phyloP scores from a whole-genome alignment of 2,888 invertebrate species.

The Bhutanitis thaidina region DNA sequence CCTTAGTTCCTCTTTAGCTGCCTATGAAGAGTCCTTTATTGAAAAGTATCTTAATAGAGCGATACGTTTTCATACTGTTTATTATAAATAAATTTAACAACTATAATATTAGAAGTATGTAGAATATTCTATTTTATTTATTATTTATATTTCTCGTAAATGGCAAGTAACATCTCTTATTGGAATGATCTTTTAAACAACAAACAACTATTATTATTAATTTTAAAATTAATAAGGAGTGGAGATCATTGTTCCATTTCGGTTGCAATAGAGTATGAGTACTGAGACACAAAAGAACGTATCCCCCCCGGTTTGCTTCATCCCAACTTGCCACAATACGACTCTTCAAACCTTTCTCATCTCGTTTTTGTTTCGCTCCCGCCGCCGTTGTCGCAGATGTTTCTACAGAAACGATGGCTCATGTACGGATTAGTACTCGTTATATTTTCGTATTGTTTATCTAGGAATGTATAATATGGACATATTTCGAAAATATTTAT shows the following conservation, averaged over 20 bases:
- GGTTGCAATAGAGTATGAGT: constrained; percentile 22
- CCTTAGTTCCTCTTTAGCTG: too few species aligned
- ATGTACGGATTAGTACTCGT: constrained; percentile 73
- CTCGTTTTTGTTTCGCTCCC: constrained; percentile 69
- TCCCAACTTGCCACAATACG: constrained; percentile 67
- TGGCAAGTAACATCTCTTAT: too few species aligned
- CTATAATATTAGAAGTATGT: too few species aligned
- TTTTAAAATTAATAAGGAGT: too few species aligned
- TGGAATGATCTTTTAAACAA: too few species aligned
- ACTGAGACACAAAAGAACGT: constrained; percentile 26
- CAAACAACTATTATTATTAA: too few species aligned
- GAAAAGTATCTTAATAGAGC: too few species aligned
- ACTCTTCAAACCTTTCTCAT: constrained; percentile 74
- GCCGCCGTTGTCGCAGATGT: constrained; percentile 62
- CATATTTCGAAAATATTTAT: not conserved
- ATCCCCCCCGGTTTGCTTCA: constrained; percentile 41
- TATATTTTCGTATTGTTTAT: constrained; percentile 64
- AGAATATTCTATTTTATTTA: too few species aligned
- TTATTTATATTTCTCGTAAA: too few species aligned
- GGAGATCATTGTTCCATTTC: constrained; percentile 22
- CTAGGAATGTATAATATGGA: constrained; percentile 40
- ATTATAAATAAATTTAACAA: too few species aligned
- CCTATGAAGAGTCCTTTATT: too few species aligned
- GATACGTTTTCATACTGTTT: too few species aligned
- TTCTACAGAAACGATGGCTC: constrained; percentile 61